Base-by-base conservation (phyloP, 2,113 vertebrate species). In the Globicephala melas region DNA sequence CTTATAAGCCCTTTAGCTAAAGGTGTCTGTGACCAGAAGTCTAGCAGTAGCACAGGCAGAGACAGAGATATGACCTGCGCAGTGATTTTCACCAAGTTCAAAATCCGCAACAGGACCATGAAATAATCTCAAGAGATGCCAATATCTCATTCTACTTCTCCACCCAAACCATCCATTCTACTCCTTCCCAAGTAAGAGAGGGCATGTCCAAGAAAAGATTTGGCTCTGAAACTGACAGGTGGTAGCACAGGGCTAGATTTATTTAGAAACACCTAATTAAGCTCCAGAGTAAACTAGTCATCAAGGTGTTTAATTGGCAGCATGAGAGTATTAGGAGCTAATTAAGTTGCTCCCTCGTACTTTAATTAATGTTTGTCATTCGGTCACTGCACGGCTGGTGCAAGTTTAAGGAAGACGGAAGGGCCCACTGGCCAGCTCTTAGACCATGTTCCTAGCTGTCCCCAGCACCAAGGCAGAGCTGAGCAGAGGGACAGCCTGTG, bases 251-350 rank as follows among this genome's bases (percentile, higher is more conserved):
- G 20, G 65, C 94, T 92, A 83, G 91, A 94, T 94, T 97, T 97
- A 97, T 94, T 91, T 93, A 90, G 93, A 96, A 96, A 91, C 76
- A 95, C 94, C 94, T 97, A 97, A 98, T 97, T 97, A 97, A 97
- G 95, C 97, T 98, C 95, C 63, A 65, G 91, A 93, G 96, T 62
- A 94, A 91, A 96, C 80, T 74, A 91, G 89, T 90, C 96, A 91
- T 82, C 95, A 89, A 96, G 96, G 96, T 97, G 93, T 92, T 97
- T 97, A 97, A 97, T 93, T 97, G 96, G 96, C 96, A 97, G 91
- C 91, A 95, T 97, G 91, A 97, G 95, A 97, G 85, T 92, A 91
- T 97, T 96, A 98, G 96, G 84, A 95, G 93, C 93, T 97, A 97
- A 97, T 97, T 97, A 97, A 95, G 95, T 97, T 89, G 89, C 91